Base-by-base conservation (phyloP, 2,113 vertebrate genomes). In the Hemiprocne comata region DNA sequence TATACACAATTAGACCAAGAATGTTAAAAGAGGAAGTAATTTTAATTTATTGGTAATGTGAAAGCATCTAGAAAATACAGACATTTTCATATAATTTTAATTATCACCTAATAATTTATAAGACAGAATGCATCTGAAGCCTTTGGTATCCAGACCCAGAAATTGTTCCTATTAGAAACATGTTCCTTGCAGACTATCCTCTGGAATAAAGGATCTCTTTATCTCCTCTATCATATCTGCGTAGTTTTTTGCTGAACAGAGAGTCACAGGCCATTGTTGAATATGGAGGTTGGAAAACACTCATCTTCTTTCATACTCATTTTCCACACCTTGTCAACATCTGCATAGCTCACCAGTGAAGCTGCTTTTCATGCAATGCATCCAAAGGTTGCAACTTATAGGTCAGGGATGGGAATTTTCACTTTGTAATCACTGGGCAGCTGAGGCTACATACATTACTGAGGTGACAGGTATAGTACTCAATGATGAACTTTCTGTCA, bases 341-440 rank as follows among this genome's bases (percentile, higher is more conserved):
- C 64, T 86, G 53, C 82, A 73, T 46, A 75, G 64, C 61, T 87
- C 80, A 25, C 70, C 46, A 83, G 42, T 29, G 70, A 78, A 66
- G n/a, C 53, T 88, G 55, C 36, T 91, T 93, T 84, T 83, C 70
- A 80, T 48, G 54, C 69, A 90, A 31, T 64, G 21, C n/a, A 62
- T 40, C 36, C 51, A 93, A 87, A 94, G 73, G 80, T 90, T 94
- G 54, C 58, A 81, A 69, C 44, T 93, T 75, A 54, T 9, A 84
- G 81, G 87, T 79, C 91, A 69, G 48, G 46, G 57, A 71, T 74
- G 62, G 83, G 82, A 91, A 95, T 95, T 94, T 92, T 92, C 73
- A 46, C 90, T 96, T 91, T 94, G 93, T 88, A 95, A 95, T 97
- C 82, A 67, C 87, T 13, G 57, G 94, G 81, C 87, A 94, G 67